A percentile compares a stretch with the other conserved stretches of the same genome.
Evolutionary conservation across 2,888 invertebrate species (phyloP).

Genomic region (Dendrolimus houi): DNA sequence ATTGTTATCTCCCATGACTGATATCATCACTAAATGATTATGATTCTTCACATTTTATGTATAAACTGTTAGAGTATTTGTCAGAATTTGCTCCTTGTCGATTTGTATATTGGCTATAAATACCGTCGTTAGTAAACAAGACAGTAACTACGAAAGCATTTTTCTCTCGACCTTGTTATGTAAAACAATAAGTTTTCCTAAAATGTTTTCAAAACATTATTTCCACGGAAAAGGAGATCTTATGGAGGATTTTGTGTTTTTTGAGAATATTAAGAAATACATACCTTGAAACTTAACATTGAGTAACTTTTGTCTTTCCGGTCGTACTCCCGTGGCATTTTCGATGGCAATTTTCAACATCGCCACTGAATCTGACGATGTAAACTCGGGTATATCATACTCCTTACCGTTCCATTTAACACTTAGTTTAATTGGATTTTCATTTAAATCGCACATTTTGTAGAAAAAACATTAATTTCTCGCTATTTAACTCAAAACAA

Average conservation of each 20-base stretch:
- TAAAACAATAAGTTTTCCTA: background rate
- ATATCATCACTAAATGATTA: too few species aligned
- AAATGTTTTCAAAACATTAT: too few species aligned
- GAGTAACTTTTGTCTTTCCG: conserved; percentile 94
- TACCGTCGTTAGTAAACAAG: too few species aligned
- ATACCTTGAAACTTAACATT: conserved; percentile 95
- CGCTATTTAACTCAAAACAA: conserved; percentile 55
- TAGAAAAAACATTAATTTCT: conserved; percentile 23
- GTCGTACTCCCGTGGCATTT: conserved; percentile 91
- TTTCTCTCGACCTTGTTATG: too few species aligned
- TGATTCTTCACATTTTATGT: too few species aligned
- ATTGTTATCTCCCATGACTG: too few species aligned
- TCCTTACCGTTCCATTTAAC: conserved; percentile 97
- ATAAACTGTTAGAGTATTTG: too few species aligned
- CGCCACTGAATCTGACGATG: conserved; percentile 86
- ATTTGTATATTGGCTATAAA: too few species aligned
- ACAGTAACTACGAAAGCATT: too few species aligned
- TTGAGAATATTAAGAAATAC: conserved; percentile 9
- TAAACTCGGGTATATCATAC: conserved; percentile 84
- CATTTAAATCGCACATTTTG: conserved; percentile 69
- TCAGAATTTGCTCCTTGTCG: too few species aligned
- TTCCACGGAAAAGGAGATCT: too few species aligned
- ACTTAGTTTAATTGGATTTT: conserved; percentile 73
- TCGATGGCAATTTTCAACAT: conserved; percentile 90
- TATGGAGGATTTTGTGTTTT: too few species aligned